A percentile compares a stretch with the other conserved stretches of the same genome.
phyloP scores from a whole-genome alignment of 92 coral and sea anemone genomes.

The Phenganax stokvisi region DNA sequence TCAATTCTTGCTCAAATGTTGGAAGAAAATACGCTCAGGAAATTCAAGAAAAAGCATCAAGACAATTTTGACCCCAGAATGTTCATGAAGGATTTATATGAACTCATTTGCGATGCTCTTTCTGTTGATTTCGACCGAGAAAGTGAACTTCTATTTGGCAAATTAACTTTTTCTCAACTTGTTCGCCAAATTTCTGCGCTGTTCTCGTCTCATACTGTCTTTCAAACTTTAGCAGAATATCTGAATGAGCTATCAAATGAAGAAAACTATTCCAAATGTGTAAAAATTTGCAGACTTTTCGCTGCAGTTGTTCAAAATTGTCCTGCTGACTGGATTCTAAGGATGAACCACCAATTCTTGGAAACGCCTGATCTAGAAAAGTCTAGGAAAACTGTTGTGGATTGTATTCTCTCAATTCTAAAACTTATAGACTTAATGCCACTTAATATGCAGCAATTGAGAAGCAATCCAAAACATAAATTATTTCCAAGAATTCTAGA shows the following conservation, averaged over 20 bases:
- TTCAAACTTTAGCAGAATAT: neutral
- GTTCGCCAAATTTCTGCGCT: neutral
- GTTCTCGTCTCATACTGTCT: neutral
- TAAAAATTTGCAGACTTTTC: conserved; percentile 6
- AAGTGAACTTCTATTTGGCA: neutral
- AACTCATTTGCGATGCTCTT: neutral
- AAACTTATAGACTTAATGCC: conserved; percentile 25
- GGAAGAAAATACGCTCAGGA: conserved; percentile 1
- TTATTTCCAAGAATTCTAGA: conserved; percentile 22
- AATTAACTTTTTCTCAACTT: neutral
- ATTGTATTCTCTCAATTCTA: neutral
- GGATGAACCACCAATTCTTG: neutral
- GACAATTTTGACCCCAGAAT: neutral
- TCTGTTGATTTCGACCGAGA: conserved; percentile 6
- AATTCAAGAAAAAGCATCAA: neutral
- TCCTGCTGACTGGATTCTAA: conserved; percentile 11
- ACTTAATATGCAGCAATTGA: neutral
- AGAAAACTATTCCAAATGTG: conserved; percentile 1
- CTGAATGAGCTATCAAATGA: neutral
- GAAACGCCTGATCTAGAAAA: conserved; percentile 19
- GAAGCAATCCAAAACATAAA: neutral
- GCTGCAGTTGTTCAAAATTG: conserved; percentile 18
- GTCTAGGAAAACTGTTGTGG: neutral
- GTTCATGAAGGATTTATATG: conserved; percentile 10
- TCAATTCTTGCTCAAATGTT: conserved; percentile 12